Evolutionary conservation across 2,797 vertebrate genomes (phyloP), one percentile per base, ranked within the genome.

Genomic region (Masticophis lateralis): DNA sequence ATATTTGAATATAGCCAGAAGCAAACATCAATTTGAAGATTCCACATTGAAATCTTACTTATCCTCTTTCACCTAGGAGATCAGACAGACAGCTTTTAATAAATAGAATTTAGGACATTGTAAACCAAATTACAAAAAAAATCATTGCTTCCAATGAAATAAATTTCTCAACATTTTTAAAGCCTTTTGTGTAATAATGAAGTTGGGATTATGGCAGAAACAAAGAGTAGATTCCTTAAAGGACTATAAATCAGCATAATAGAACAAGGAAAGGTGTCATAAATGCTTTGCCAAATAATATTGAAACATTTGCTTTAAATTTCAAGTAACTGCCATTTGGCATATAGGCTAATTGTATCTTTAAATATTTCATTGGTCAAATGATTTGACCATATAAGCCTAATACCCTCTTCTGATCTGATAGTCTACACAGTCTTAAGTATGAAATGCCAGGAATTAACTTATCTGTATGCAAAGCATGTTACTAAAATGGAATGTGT

Each of bases 221-320:
- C 93, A 92, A 94, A 92, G 94, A 18, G 86, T 13, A 83, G 66
- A 47, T 92, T 94, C 74, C 74, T 94, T 92, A 86, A 92, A 95
- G 57, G 94, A 74, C 89, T 86, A 57, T 8, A 94, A 90, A 0
- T 91, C 74, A 92, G 56, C 32, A 63, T 20, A 92, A 57, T 79
- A 57, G 55, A 66, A 92, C 90, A 92, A 93, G 14, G 79, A 90
- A 69, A 91, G 14, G 1, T 12, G 7, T 89, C 53, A 9, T 90
- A 60, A 88, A 88, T 20, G 16, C 11, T 13, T 1, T 20, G 91
- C 25, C 86, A 8, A 28, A 94, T 94, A 94, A 13, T 8, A 12
- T 86, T 6, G 1, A 92, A 94, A 93, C 53, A 87, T 74, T 18
- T 37, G 22, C 93, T 25, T 74, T 28, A 86, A 47, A 59, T 16